These are phyloP conservation scores for Portunus trituberculatus DNA, from an alignment of 1,140 invertebrate genomes.

Conservation along the genomic window DNA sequence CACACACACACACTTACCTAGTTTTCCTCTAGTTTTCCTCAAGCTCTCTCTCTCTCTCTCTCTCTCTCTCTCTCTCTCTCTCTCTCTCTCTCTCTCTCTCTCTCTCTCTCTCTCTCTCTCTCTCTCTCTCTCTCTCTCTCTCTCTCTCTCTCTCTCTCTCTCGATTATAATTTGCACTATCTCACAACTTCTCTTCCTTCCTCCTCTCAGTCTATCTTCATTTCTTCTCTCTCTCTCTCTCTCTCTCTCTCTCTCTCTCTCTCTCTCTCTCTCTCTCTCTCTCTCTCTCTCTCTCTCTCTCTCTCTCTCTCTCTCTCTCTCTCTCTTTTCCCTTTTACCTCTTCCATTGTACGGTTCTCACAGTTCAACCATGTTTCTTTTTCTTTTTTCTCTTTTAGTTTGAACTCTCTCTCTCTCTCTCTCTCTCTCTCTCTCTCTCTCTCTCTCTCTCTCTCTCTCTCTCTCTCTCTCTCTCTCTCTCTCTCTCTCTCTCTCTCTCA, in stretches of 20 bases:
- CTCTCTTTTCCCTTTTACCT: not conserved
- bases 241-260: too few species aligned
- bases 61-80: conserved; percentile 12
- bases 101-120: conserved; percentile 50
- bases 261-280: too few species aligned
- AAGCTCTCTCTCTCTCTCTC: not conserved
- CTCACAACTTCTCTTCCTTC: not conserved
- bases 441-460: not conserved
- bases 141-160: not conserved
- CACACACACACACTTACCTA: too few species aligned
- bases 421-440: not conserved
- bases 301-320: conserved; percentile 16
- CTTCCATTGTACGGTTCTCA: not conserved
- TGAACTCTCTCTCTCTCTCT: conserved; percentile 11
- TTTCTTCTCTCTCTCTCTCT: too few species aligned
- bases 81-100: conserved; percentile 18
- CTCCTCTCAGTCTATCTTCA: too few species aligned
- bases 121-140: conserved; percentile 52
- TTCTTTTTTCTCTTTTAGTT: not conserved
- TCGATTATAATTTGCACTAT: conserved; percentile 26
- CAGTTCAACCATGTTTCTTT: not conserved
- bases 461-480: conserved; percentile 12
- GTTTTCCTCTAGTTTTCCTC: not conserved
- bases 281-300: conserved; percentile 17
- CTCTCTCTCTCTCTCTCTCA: not conserved